Base-by-base conservation (phyloP, 2,113 vertebrate genomes). In the Urocitellus parryii region DNA sequence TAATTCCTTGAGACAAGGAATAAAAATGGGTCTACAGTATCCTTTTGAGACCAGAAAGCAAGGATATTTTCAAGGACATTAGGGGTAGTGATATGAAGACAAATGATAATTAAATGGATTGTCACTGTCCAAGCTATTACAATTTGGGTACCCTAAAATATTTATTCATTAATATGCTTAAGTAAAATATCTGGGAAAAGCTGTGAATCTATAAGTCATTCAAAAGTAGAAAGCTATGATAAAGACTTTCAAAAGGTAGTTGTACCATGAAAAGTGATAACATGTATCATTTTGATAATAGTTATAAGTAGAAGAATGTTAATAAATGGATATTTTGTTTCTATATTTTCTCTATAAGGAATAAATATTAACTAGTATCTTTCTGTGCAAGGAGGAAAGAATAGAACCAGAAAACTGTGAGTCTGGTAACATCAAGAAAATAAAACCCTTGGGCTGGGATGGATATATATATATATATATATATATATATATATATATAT, bases 311-410 rank as follows among this genome's bases (percentile, higher is more conserved):
- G 56, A 29, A 79, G 56, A 70, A 34, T 95, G 2, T 89, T 72
- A 89, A 72, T 79, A n/a, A 42, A 12, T 70, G 24, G 39, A 11
- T 84, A 92, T 78, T 88, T 92, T 96, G 13, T 77, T 70, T 42
- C 77, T 83, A 0, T 34, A 81, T 45, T 84, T 84, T 53, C 11
- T 72, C 14, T 78, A 4, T 42, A 77, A 53, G 79, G 72, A 48
- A 53, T 78, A 84, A 39, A 63, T 89, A 77, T n/a, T 39, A 78
- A 83, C 18, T 72, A 14, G 9, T 90, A 53, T 45, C 63, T 89
- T 2, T 72, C 29, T 70, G 34, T 83, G 42, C 42, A 72, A 73
- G 16, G 51, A 73, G 42, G 53, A 70, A 80, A 56, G 53, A 73
- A 56, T 5, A 87, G 58, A 95, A 22, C 16, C n/a, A 67, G 14